Evolutionary conservation across 2,113 vertebrate species (phyloP).

Genomic region (Leucoraja erinaceus): DNA sequence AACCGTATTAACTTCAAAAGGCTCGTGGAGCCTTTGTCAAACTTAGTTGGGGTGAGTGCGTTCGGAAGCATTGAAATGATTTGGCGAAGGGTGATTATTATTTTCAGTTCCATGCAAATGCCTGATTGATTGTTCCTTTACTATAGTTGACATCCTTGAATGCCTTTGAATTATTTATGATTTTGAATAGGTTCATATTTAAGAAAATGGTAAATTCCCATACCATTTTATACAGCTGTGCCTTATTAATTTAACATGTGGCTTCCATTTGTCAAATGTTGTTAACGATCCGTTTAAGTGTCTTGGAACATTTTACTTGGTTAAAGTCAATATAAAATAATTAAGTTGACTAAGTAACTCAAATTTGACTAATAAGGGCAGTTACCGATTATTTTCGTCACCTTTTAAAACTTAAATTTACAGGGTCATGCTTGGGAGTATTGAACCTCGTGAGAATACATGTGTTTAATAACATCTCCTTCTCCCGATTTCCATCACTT

Average conservation of each 20-base stretch:
- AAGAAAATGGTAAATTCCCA: conserved; percentile 19
- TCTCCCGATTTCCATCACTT: conserved; percentile 48
- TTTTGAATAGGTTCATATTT: background rate
- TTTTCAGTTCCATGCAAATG: background rate
- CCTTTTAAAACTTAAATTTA: background rate
- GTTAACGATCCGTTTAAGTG: background rate
- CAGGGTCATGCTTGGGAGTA: background rate
- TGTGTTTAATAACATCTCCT: background rate
- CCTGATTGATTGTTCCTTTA: background rate
- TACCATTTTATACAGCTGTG: background rate
- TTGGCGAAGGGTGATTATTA: background rate
- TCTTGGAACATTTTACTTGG: background rate
- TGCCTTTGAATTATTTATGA: background rate
- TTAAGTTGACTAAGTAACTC: background rate
- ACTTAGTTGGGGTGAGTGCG: background rate
- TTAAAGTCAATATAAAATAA: background rate
- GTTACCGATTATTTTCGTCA: background rate
- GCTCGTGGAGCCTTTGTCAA: background rate
- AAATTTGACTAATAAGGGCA: background rate
- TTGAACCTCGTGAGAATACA: background rate
- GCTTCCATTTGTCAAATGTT: background rate
- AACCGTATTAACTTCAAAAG: background rate
- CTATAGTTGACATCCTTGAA: background rate
- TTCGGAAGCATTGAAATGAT: background rate
- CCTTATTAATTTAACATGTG: background rate